Evolutionary conservation across 2,113 vertebrate species (phyloP), one percentile per base, ranked within the genome.

Genomic region (Abramis brama): DNA sequence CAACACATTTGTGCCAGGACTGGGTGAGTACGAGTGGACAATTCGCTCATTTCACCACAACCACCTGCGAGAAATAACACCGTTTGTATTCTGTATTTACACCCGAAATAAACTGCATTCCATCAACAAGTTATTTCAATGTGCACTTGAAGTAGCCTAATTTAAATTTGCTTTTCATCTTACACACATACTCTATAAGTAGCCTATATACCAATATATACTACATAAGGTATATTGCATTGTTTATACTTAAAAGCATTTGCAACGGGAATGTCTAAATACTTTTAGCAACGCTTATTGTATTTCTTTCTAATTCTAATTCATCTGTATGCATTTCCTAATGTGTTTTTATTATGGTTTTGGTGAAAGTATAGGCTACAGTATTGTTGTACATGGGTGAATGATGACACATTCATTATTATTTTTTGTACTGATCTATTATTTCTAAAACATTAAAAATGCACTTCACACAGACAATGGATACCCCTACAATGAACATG

Each of bases 1-100:
- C 91, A 99, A 99, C 95, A 99, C 97, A 85, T 98, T 99, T 93
- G 95, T 99, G 90, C 98, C 98, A 23, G 98, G 98, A 90, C 91
- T 98, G 75, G 98, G 98, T 99, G 93, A 98, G 98, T 91, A 52
- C 30, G 12, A 68, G 27, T 1, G 13, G 33, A 2, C 6, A 23
- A 59, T 73, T 55, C 21, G 19, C 45, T 1, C 2, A 9, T 25
- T 57, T 39, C 6, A 50, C 55, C 39, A 12, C 15, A 47, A 39
- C 25, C 25, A 36, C 59, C 43, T 68, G 79, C n/a, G 15, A 33
- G 59, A 47, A 19, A 45, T 6, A 27, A 23, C n/a, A 43, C 2
- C 30, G n/a, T n/a, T 9, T 25, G 55, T 25, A 43, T 74, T 47
- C 0, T 43, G 21, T 59, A 8, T 13, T 36, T 57, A 36, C 47